phyloP scores from a whole-genome alignment of 2,888 invertebrate genomes.

The Parthenolecanium corni region DNA sequence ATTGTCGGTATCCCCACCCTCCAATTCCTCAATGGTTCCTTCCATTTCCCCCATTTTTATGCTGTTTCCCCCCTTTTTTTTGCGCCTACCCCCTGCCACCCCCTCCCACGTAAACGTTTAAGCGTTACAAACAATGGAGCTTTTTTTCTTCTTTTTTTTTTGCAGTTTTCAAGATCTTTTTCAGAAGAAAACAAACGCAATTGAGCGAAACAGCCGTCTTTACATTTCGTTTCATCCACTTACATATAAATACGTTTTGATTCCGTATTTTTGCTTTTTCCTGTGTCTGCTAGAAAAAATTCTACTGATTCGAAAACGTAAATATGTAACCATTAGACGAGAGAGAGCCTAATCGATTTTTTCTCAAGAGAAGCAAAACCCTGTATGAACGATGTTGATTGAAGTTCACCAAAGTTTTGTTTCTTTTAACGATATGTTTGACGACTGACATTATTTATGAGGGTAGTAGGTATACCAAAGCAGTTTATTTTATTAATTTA shows the following conservation, averaged over 20 bases:
- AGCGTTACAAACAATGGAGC: conserved; percentile 22
- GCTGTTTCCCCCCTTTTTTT: background rate
- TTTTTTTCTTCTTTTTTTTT: too few relatives aligned
- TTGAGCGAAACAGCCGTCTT: conserved; percentile 24
- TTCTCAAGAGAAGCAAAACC: too few relatives aligned
- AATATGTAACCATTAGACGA: too few relatives aligned
- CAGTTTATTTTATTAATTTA: too few relatives aligned
- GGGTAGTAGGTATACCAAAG: too few relatives aligned
- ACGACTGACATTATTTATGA: too few relatives aligned
- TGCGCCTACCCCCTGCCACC: background rate
- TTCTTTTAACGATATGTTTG: too few relatives aligned
- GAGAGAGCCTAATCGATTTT: too few relatives aligned
- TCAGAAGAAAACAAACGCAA: conserved; percentile 25
- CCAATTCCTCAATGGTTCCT: conserved; percentile 3
- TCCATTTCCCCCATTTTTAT: conserved; percentile 1
- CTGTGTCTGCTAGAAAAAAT: conserved; percentile 5
- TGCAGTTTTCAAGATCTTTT: conserved; percentile 7
- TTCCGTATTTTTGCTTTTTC: conserved; percentile 24
- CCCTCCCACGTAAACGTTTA: conserved; percentile 1
- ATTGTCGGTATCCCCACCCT: conserved; percentile 18
- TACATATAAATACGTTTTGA: conserved; percentile 25
- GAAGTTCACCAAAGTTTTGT: too few relatives aligned
- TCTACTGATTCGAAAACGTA: too few relatives aligned
- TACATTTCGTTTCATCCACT: conserved; percentile 25
- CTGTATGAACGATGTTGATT: too few relatives aligned